phyloP scores from a whole-genome alignment of 2,797 vertebrate genomes.

The Anniella stebbinsi region DNA sequence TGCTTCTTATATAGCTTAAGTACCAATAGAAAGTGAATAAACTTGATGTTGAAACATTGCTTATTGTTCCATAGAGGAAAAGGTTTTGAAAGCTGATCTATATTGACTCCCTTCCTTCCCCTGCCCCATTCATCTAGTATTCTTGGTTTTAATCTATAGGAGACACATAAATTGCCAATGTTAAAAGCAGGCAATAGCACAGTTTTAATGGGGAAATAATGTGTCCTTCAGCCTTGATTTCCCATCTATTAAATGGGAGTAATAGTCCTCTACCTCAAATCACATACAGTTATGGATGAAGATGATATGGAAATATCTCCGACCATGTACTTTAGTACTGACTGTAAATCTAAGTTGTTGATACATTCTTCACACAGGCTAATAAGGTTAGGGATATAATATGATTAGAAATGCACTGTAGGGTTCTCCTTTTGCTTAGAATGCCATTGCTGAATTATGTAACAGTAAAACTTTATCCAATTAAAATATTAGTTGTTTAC shows the following conservation, averaged over 20 bases:
- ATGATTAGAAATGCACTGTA: background rate
- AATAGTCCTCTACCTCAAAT: background rate
- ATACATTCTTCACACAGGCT: background rate
- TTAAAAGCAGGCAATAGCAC: background rate
- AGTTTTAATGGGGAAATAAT: background rate
- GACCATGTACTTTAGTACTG: background rate
- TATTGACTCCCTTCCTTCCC: too few relatives aligned
- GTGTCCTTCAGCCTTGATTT: background rate
- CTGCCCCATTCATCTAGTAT: background rate
- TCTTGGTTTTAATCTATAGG: background rate
- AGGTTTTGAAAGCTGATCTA: background rate
- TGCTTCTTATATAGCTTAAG: too few relatives aligned
- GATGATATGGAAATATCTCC: background rate
- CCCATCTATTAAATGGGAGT: background rate
- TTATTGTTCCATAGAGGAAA: background rate
- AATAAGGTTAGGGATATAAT: constrained; percentile 17
- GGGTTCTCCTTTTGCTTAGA: background rate
- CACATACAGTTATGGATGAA: background rate
- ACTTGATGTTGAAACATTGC: background rate
- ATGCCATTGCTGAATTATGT: background rate
- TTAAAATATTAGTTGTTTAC: background rate
- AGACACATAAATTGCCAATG: background rate
- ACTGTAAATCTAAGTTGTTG: constrained; percentile 14
- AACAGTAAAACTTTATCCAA: background rate
- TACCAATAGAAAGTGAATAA: background rate